These are phyloP conservation scores for Perizoma affinitatum DNA, from an alignment of 2,888 invertebrate species.

Conservation along the genomic window DNA sequence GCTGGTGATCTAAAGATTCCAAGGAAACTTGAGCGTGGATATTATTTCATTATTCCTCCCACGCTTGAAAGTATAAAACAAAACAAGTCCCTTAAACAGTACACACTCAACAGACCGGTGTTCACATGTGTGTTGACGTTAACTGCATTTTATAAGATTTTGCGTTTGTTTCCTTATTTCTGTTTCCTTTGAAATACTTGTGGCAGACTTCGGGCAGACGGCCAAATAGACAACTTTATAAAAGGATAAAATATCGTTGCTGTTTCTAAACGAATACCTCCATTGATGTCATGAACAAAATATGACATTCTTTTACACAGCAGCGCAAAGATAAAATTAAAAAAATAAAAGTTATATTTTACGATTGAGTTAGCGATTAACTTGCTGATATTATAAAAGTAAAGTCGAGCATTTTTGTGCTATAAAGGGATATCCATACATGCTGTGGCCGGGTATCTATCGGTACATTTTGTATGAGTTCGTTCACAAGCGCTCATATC, in stretches of 20 bases:
- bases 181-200: constrained; percentile 69
- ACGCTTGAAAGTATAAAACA: constrained; percentile 61
- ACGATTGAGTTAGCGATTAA: constrained; percentile 39
- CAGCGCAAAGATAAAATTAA: constrained; percentile 15
- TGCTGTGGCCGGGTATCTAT: too few species aligned
- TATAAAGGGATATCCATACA: too few species aligned
- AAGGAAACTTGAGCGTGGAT: constrained; percentile 54
- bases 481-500: too few species aligned
- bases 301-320: constrained; percentile 43
- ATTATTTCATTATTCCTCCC: constrained; percentile 57
- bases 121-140: constrained; percentile 72
- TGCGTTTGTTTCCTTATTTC: constrained; percentile 72
- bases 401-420: constrained; percentile 54
- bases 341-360: constrained; percentile 22
- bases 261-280: constrained; percentile 60
- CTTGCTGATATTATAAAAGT: constrained; percentile 54
- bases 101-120: constrained; percentile 56
- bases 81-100: constrained; percentile 60
- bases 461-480: constrained; percentile 29
- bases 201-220: constrained; percentile 64
- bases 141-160: constrained; percentile 77
- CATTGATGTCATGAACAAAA: constrained; percentile 50
- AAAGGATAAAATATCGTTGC: constrained; percentile 63
- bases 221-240: constrained; percentile 76
- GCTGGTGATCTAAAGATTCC: constrained; percentile 44